Evolutionary conservation across 1,140 invertebrate genomes (phyloP).

Genomic region (Drosophila chauvacae): DNA sequence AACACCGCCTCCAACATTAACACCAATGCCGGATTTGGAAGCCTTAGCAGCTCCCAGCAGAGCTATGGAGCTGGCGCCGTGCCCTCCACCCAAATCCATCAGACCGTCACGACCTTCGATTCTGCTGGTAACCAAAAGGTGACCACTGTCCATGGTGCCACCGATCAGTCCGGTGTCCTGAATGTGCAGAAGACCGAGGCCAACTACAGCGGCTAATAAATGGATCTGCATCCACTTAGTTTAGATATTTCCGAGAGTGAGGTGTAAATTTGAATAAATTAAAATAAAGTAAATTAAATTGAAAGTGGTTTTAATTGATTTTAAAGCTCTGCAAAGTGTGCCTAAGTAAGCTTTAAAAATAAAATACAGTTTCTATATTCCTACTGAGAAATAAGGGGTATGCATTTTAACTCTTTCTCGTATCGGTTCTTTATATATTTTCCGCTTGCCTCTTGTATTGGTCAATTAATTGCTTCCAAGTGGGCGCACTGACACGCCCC

Average conservation of each 20-base stretch:
- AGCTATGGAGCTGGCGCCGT: conserved; percentile 8
- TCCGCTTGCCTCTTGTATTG: conserved; percentile 1
- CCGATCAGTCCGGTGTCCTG: conserved; percentile 29
- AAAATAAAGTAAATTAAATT: conserved; percentile 31
- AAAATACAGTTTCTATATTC: background rate
- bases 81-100: conserved; percentile 26
- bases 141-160: conserved; percentile 35
- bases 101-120: conserved; percentile 25
- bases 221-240: background rate
- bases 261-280: conserved; percentile 10
- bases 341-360: background rate
- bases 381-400: too few relatives aligned
- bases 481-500: conserved; percentile 44
- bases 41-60: background rate
- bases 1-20: background rate
- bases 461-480: conserved; percentile 46
- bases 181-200: conserved; percentile 28
- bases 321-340: too few relatives aligned
- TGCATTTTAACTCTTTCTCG: background rate
- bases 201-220: conserved; percentile 4
- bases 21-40: background rate
- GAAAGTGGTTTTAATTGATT: background rate
- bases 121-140: conserved; percentile 21
- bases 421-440: background rate
- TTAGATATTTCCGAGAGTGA: conserved; percentile 4